Evolutionary conservation across 2,888 invertebrate species (phyloP).

Genomic region (Melanostoma mellinum): DNA sequence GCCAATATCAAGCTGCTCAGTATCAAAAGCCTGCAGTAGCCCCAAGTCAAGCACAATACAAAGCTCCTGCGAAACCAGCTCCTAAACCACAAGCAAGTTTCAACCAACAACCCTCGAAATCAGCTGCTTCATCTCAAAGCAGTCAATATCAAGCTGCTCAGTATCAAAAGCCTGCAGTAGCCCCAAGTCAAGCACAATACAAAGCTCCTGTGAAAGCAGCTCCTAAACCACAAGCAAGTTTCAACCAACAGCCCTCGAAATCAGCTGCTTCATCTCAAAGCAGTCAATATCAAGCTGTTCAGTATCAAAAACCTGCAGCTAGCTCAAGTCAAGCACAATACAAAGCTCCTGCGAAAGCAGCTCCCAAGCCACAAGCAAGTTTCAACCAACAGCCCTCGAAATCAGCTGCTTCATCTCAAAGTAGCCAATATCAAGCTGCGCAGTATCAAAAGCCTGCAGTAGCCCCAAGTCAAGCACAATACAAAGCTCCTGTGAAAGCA

Average conservation of each 20-base stretch:
- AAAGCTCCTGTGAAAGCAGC: no score
- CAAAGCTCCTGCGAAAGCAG: background rate
- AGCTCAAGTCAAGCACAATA: background rate
- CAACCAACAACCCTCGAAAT: no score
- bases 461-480: no score
- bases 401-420: background rate
- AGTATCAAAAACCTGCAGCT: background rate
- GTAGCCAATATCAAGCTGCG: background rate
- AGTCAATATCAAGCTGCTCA: no score
- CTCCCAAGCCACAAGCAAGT: background rate
- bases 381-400: background rate
- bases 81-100: no score
- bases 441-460: slow-evolving; percentile 1
- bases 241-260: background rate
- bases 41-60: background rate
- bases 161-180: no score
- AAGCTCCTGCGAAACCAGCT: background rate
- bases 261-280: background rate
- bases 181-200: no score
- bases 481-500: background rate
- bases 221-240: background rate
- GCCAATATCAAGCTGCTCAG: background rate
- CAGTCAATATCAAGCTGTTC: background rate
- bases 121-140: no score
- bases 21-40: slow-evolving; percentile 1